phyloP scores from a whole-genome alignment of 2,888 invertebrate species.

The Noctua comes region DNA sequence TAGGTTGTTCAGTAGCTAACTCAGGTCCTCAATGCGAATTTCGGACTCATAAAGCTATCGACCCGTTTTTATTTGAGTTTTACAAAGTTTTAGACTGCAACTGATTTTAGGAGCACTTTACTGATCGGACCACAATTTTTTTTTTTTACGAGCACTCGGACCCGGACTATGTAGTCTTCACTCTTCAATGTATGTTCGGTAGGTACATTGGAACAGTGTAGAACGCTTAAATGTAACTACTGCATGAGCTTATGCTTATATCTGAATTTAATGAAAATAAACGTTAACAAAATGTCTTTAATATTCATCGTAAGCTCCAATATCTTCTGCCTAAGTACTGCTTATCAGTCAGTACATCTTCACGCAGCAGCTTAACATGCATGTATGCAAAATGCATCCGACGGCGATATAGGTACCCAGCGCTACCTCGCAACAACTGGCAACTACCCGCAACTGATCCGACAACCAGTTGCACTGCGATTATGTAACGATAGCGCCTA shows the following conservation, averaged over 20 bases:
- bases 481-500: constrained; percentile 53
- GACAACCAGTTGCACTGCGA: constrained; percentile 53
- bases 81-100: neutral
- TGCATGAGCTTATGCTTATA: neutral
- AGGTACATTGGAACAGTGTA: neutral
- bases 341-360: constrained; percentile 40
- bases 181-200: neutral
- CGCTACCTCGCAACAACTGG: constrained; percentile 16
- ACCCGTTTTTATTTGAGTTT: neutral
- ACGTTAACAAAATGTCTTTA: neutral
- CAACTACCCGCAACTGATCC: neutral
- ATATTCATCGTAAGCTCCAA: neutral
- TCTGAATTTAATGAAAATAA: neutral
- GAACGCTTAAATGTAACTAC: neutral
- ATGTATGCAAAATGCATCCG: constrained; percentile 46
- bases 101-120: neutral
- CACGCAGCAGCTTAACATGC: constrained; percentile 41
- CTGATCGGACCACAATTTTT: neutral
- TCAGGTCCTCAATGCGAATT: neutral
- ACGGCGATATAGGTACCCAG: constrained; percentile 38
- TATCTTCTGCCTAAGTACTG: constrained; percentile 1
- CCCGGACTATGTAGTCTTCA: neutral
- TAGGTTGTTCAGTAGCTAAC: neutral
- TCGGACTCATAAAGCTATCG: neutral
- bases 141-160: constrained; percentile 3